Evolutionary conservation across 2,113 vertebrate species (phyloP).

Genomic region (Petrocephalus microphthalmus): DNA sequence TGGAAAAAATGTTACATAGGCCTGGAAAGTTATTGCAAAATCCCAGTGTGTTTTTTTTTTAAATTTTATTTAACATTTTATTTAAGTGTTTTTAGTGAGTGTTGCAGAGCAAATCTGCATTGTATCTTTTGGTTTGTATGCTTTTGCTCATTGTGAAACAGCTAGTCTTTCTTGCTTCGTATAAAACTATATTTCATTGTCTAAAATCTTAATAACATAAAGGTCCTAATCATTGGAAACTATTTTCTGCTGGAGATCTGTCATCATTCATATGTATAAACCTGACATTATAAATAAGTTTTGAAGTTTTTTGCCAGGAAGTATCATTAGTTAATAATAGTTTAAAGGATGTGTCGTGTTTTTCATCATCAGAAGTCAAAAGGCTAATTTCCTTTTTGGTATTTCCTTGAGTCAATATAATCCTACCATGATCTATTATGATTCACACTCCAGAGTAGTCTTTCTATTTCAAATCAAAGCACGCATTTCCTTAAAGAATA

Average conservation of each 20-base stretch:
- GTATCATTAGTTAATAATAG: neutral
- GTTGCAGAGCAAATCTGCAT: neutral
- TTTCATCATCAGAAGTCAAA: neutral
- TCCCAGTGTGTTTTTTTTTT: too few species aligned
- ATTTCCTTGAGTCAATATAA: neutral
- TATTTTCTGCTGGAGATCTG: neutral
- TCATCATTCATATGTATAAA: neutral
- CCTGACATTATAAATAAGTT: neutral
- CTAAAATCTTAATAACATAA: neutral
- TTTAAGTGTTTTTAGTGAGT: neutral
- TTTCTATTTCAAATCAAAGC: neutral
- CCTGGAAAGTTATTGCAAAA: neutral
- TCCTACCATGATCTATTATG: neutral
- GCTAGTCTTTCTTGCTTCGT: neutral
- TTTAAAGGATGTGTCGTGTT: neutral
- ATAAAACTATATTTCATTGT: neutral
- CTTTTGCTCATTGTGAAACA: neutral
- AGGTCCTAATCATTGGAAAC: neutral
- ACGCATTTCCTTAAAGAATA: neutral
- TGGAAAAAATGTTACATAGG: neutral
- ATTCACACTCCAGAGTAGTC: neutral
- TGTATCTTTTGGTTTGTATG: neutral
- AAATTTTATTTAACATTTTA: neutral
- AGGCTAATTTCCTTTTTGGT: neutral
- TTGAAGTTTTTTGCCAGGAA: neutral